Evolutionary conservation across 2,797 vertebrate genomes (phyloP).

Genomic region (Pseudochirops corinnae): DNA sequence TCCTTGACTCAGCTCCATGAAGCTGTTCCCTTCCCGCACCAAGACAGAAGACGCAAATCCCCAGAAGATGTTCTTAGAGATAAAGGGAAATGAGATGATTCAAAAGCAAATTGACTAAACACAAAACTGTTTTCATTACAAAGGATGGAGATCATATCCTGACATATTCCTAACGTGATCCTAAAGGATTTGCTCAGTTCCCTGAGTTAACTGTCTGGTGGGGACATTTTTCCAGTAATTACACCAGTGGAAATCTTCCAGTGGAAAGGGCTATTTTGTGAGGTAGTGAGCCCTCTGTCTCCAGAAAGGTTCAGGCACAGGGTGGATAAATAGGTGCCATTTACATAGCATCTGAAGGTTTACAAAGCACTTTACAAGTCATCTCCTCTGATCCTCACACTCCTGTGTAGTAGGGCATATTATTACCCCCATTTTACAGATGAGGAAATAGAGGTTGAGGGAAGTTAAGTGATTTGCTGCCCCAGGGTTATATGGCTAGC

Average conservation of each 20-base stretch:
- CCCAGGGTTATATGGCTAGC: accelerated
- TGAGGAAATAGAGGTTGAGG: background rate
- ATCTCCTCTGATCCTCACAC: background rate
- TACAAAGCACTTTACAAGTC: background rate
- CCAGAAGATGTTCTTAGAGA: background rate
- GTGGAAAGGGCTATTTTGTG: background rate
- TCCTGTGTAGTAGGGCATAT: background rate
- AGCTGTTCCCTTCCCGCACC: background rate
- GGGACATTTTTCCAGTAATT: background rate
- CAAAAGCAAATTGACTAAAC: background rate
- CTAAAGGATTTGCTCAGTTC: background rate
- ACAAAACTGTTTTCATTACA: background rate
- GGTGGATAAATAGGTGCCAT: background rate
- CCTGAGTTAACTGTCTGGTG: background rate
- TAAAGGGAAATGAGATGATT: background rate
- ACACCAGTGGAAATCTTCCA: background rate
- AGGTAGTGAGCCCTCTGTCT: background rate
- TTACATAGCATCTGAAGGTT: background rate
- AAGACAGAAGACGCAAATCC: background rate
- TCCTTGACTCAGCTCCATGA: background rate
- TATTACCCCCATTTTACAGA: background rate
- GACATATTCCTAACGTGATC: background rate
- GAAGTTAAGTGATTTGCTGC: background rate
- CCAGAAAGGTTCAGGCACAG: background rate
- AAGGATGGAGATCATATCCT: background rate